Conservation (phyloP, 2,797 vertebrate species). For the Sebastes glaucus region DNA sequence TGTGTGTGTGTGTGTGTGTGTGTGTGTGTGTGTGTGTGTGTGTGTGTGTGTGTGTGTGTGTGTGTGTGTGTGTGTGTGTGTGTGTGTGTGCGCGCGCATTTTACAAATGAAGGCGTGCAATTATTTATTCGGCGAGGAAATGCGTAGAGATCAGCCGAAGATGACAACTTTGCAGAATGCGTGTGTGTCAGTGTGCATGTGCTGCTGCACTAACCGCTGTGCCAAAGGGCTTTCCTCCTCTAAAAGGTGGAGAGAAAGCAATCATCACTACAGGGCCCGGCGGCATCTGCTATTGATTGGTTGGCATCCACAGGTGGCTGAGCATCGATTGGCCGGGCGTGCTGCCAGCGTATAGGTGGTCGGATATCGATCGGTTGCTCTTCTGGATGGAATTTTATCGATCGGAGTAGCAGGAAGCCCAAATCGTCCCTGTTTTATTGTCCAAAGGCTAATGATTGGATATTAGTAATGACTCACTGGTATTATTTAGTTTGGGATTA, state of each 20-base stretch:
- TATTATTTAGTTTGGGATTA: constrained; percentile 24
- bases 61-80: neutral
- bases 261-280: constrained; percentile 68
- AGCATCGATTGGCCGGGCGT: constrained; percentile 59
- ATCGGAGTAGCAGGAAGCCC: constrained; percentile 35
- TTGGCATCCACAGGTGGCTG: constrained; percentile 69
- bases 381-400: constrained; percentile 62
- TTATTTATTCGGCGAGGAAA: constrained; percentile 38
- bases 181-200: neutral
- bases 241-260: constrained; percentile 60
- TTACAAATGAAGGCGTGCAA: neutral
- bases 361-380: constrained; percentile 65
- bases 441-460: constrained; percentile 51
- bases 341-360: constrained; percentile 67
- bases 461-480: constrained; percentile 52
- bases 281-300: constrained; percentile 75
- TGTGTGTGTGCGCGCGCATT: neutral
- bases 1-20: too few relatives aligned
- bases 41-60: too few relatives aligned
- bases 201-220: constrained; percentile 21
- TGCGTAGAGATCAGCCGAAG: constrained; percentile 14
- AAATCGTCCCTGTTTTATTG: constrained; percentile 44
- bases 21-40: too few relatives aligned
- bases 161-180: constrained; percentile 29
- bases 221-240: constrained; percentile 47